Conservation (phyloP, 53 echinoderm and acorn worm species). For the Stichopus horrens region DNA sequence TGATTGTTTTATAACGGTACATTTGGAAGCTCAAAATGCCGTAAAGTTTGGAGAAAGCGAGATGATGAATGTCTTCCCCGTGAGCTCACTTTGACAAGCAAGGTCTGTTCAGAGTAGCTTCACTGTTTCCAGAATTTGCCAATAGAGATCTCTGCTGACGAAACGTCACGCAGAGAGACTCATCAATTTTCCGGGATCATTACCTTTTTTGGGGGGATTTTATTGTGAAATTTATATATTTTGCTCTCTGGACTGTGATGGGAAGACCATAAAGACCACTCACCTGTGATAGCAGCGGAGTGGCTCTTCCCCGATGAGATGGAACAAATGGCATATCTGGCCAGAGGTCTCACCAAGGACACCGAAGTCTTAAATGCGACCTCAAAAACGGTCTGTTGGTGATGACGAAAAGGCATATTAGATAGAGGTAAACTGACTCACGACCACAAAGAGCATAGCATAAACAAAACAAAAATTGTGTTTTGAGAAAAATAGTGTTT, state of each 20-base stretch:
- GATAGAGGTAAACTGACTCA: not conserved
- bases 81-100: too few species aligned
- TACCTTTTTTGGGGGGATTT: not conserved
- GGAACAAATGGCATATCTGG: conserved; percentile 65
- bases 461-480: not conserved
- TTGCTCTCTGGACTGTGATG: not conserved
- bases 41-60: too few species aligned
- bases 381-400: conserved; percentile 77
- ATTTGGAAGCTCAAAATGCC: too few species aligned
- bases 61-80: too few species aligned
- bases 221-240: not conserved
- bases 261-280: conserved; percentile 16
- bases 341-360: conserved; percentile 82
- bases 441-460: not conserved
- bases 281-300: conserved; percentile 87
- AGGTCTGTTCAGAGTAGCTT: too few species aligned
- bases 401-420: not conserved
- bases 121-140: too few species aligned
- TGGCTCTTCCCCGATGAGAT: conserved; percentile 84
- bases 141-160: too few species aligned
- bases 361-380: conserved; percentile 74
- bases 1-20: too few species aligned
- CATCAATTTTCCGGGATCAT: conserved; percentile 7
- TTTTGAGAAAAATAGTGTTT: not conserved
- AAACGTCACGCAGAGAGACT: not conserved